phyloP scores from a whole-genome alignment of 2,113 vertebrate genomes.

The Oreochromis aureus region DNA sequence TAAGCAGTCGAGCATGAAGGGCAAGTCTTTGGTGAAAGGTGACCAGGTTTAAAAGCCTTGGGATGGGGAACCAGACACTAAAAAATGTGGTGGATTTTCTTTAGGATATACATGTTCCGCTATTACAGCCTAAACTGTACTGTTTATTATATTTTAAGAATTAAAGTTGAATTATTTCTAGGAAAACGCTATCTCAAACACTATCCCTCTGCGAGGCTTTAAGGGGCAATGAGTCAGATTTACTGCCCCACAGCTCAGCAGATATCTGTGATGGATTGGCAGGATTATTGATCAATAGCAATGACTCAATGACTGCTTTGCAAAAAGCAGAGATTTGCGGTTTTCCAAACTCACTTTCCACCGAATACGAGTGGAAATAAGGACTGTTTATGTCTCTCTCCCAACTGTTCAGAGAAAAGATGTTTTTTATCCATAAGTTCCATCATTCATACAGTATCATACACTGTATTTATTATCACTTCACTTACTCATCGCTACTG shows the following conservation, averaged over 20 bases:
- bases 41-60: not conserved
- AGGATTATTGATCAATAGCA: conserved; percentile 41
- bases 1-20: not conserved
- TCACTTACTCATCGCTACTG: not conserved
- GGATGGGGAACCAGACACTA: not conserved
- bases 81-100: not conserved
- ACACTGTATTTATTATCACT: not conserved
- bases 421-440: not conserved
- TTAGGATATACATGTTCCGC: not conserved
- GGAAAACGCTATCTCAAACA: not conserved
- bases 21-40: not conserved
- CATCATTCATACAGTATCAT: not conserved
- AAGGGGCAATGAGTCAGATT: conserved; percentile 18
- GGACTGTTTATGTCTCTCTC: not conserved
- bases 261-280: conserved; percentile 32
- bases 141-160: not conserved
- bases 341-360: conserved; percentile 5
- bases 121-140: not conserved
- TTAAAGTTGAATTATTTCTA: not conserved
- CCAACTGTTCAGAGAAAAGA: not conserved
- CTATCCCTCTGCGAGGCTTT: not conserved
- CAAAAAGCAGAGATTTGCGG: conserved; percentile 13
- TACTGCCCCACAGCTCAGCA: conserved; percentile 21
- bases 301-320: conserved; percentile 9
- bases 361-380: not conserved